Evolutionary conservation across 2,888 invertebrate genomes (phyloP).

Genomic region (Amblyjoppa fuscipennis): DNA sequence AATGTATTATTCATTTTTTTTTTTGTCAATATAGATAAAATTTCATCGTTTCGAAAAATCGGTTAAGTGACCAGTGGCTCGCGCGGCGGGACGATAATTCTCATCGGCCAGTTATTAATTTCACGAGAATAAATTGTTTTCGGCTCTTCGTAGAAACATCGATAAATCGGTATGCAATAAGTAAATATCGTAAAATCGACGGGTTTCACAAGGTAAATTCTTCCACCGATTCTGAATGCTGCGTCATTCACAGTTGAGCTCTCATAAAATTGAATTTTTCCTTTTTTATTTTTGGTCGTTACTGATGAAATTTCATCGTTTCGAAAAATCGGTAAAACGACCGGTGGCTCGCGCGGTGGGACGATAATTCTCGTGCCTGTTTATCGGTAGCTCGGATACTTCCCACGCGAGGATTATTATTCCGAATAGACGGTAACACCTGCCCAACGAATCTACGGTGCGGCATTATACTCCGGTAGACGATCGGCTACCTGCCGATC

Average conservation of each 20-base stretch:
- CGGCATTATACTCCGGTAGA: not conserved
- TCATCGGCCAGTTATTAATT: not conserved
- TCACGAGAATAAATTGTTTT: not conserved
- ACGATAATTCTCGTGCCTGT: conserved; percentile 45
- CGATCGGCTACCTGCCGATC: conserved; percentile 37
- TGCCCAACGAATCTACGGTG: conserved; percentile 60
- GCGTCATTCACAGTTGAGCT: no score
- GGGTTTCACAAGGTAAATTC: no score
- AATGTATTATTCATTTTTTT: not conserved
- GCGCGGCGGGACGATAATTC: conserved; percentile 25
- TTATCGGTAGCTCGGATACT: conserved; percentile 62
- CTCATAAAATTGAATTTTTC: not conserved
- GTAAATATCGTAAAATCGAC: not conserved
- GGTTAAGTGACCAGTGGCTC: not conserved
- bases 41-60: conserved; percentile 6
- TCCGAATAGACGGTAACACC: conserved; percentile 56
- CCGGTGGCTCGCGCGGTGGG: not conserved
- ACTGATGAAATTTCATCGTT: conserved; percentile 12
- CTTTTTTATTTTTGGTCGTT: not conserved
- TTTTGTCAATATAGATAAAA: not conserved
- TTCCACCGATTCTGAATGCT: no score
- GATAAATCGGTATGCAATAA: no score
- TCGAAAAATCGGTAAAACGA: not conserved
- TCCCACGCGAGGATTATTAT: conserved; percentile 57
- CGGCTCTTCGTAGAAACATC: not conserved